Evolutionary conservation across 2,888 invertebrate genomes (phyloP), one percentile per base, ranked within the genome.

Genomic region (Pandemis cinnamomeana): DNA sequence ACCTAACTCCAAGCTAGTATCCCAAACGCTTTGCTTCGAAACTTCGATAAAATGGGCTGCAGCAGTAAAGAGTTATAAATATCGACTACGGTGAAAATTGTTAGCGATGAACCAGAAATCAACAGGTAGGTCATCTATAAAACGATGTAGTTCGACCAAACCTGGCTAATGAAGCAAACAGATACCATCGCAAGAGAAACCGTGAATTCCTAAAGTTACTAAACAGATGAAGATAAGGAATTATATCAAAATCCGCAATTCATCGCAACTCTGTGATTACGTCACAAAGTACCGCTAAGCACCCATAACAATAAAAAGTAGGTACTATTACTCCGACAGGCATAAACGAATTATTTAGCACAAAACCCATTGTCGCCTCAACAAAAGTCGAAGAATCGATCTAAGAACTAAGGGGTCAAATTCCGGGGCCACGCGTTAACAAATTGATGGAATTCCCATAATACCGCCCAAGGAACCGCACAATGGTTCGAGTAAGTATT

Each of bases 381-480:
- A 89, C 86, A 87, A 87, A 84, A 84, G 82, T 83, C 80, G 78
- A 86, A 83, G 85, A 84, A 88, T 89, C 87, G 86, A 87, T 86
- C 84, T 77, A 80, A 77, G 76, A 75, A 79, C 83, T 86, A 85
- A 81, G 83, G 85, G 89, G 90, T 90, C 89, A 84, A 84, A 87
- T 81, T 83, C 83, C 83, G 80, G 76, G 80, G 91, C 84, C 93
- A 92, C 93, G 93, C 93, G 92, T 85, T 81, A 75, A 76, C 87
- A 93, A 94, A 94, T 93, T 93, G 93, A 89, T 83, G 83, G 80
- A 90, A 88, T 93, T 94, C 93, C 92, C 93, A 93, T 90, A 92
- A 83, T 85, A 87, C 92, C 91, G 84, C 90, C 91, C 82, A 83
- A 90, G 91, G 91, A 81, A 85, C 82, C 77, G 79, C 82, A 91